A percentile compares a stretch with the other conserved stretches of the same genome.
Conservation (phyloP, 92 coral and sea anemone genomes). For the Porites rus region DNA sequence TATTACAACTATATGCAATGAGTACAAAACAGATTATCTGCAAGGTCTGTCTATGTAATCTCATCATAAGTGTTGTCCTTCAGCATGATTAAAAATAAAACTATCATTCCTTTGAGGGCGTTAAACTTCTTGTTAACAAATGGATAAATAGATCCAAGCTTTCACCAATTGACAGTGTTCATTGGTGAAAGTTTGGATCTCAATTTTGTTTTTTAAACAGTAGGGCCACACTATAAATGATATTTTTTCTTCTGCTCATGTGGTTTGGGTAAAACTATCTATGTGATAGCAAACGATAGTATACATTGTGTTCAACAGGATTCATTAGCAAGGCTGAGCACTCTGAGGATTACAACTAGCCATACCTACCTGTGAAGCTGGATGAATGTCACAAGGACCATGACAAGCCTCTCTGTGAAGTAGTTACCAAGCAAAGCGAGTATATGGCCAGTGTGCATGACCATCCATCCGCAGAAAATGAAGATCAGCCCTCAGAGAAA, state of each 20-base stretch:
- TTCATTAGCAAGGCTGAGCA: conserved; percentile 61
- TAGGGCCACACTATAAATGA: no score
- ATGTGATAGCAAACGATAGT: background rate
- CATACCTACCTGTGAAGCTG: conserved; percentile 70
- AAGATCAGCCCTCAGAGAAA: background rate
- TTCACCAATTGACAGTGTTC: no score
- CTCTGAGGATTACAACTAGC: conserved; percentile 68
- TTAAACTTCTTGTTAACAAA: no score
- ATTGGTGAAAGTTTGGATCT: no score
- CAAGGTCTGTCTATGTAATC: background rate
- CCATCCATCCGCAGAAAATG: background rate
- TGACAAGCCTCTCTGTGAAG: conserved; percentile 45
- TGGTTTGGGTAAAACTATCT: background rate
- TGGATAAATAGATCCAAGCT: no score
- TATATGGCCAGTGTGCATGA: conserved; percentile 29
- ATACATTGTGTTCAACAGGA: conserved; percentile 42
- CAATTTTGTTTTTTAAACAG: no score
- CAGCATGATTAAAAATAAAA: no score
- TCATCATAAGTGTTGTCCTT: no score
- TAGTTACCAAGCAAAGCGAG: conserved; percentile 60
- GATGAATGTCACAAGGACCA: conserved; percentile 76
- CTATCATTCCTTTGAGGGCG: no score
- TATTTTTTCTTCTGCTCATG: no score
- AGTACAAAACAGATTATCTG: background rate
- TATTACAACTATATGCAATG: background rate